These are phyloP conservation scores for Saccopteryx bilineata DNA, from an alignment of 2,113 vertebrate genomes.

Conservation along the genomic window DNA sequence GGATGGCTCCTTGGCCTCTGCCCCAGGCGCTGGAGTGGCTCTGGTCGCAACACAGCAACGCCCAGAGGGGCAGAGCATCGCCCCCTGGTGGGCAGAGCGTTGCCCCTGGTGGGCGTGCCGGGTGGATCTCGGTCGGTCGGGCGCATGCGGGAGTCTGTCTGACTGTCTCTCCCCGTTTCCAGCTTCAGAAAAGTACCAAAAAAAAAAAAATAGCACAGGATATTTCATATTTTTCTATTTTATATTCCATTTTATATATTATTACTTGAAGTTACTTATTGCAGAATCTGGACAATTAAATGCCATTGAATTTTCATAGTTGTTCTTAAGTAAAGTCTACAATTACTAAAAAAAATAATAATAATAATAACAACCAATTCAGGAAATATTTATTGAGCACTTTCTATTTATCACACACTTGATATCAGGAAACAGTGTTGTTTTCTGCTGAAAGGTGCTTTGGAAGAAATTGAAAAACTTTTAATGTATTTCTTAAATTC, in stretches of 20 bases:
- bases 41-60: too few species aligned
- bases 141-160: too few species aligned
- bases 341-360: conserved; percentile 1
- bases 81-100: too few species aligned
- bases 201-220: conserved; percentile 14
- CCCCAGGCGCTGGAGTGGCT: too few species aligned
- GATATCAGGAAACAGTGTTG: not conserved
- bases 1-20: too few species aligned
- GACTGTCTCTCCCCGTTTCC: too few species aligned
- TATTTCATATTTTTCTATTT: not conserved
- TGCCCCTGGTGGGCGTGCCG: too few species aligned
- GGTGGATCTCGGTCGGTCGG: too few species aligned
- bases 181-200: too few species aligned
- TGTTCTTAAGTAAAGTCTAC: conserved; percentile 38
- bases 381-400: not conserved
- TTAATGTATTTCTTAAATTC: not conserved
- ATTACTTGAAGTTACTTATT: not conserved
- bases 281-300: not conserved
- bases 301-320: not conserved
- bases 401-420: not conserved
- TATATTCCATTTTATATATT: not conserved
- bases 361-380: not conserved
- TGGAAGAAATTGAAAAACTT: not conserved
- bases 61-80: too few species aligned
- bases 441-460: conserved; percentile 46